These are phyloP conservation scores for Tetragonula clypearis DNA, from an alignment of 1,140 invertebrate species.

Conservation along the genomic window DNA sequence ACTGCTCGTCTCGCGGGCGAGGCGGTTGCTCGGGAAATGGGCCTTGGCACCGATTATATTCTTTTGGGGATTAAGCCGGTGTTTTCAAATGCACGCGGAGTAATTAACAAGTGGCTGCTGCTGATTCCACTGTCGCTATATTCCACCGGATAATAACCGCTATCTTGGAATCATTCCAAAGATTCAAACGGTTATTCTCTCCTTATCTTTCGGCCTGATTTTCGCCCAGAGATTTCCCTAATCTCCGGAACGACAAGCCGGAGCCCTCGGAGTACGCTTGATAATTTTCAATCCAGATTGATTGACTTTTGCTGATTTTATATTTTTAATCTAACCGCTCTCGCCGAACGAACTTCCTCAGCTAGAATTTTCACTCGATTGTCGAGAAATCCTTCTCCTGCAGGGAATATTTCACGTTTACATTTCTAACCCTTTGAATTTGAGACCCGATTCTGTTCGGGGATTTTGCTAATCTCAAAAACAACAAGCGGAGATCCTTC, in stretches of 20 bases:
- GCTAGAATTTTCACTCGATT: too few relatives aligned
- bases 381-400: too few relatives aligned
- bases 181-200: conserved; percentile 16
- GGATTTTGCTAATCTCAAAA: not conserved
- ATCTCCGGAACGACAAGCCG: not conserved
- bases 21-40: conserved; percentile 8
- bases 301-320: too few relatives aligned
- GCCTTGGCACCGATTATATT: conserved; percentile 41
- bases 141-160: conserved; percentile 32
- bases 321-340: too few relatives aligned
- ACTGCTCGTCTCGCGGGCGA: conserved; percentile 33
- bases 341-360: too few relatives aligned
- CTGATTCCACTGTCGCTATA: conserved; percentile 39
- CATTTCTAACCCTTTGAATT: too few relatives aligned
- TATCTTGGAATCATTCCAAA: conserved; percentile 68
- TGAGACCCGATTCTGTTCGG: too few relatives aligned
- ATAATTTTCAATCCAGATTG: too few relatives aligned
- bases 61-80: conserved; percentile 39
- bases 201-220: conserved; percentile 41
- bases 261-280: too few relatives aligned
- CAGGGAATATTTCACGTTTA: too few relatives aligned
- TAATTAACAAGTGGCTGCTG: conserved; percentile 70
- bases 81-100: conserved; percentile 57
- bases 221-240: not conserved
- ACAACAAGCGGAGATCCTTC: not conserved